Evolutionary conservation across 2,888 invertebrate genomes (phyloP).

Genomic region (Pollenia labialis): DNA sequence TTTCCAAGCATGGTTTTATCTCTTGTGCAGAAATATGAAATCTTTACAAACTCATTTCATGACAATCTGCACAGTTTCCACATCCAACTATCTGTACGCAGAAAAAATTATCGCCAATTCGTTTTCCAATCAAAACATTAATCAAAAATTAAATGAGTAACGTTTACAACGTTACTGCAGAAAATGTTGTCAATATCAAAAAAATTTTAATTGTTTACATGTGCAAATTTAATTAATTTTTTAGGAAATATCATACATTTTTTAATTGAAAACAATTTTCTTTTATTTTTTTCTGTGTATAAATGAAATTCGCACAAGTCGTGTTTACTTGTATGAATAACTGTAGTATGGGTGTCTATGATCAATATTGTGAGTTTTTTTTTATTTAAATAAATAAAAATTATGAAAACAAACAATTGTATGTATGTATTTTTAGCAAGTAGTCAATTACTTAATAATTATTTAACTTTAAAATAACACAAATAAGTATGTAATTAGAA

Average conservation of each 20-base stretch:
- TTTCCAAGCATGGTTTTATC: no score
- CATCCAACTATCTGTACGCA: no score
- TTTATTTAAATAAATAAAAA: conserved; percentile 26
- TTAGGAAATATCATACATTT: no score
- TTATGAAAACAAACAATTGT: conserved; percentile 33
- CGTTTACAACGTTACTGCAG: no score
- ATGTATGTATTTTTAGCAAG: conserved; percentile 64
- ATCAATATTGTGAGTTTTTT: neutral
- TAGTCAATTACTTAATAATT: conserved; percentile 74
- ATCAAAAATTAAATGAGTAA: no score
- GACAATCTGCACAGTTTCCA: neutral
- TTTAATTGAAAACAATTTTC: no score
- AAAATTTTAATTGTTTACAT: no score
- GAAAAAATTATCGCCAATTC: no score
- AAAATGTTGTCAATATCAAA: no score
- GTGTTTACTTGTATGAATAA: neutral
- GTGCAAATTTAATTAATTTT: no score
- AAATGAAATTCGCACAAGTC: neutral
- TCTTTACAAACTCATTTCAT: neutral
- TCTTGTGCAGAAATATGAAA: no score
- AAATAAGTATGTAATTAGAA: conserved; percentile 39
- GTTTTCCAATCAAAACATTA: no score
- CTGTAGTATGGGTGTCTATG: neutral
- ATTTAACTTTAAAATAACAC: conserved; percentile 38
- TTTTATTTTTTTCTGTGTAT: neutral